Conservation (phyloP, 2,888 invertebrate genomes). For the Ischnus inquisitorius region DNA sequence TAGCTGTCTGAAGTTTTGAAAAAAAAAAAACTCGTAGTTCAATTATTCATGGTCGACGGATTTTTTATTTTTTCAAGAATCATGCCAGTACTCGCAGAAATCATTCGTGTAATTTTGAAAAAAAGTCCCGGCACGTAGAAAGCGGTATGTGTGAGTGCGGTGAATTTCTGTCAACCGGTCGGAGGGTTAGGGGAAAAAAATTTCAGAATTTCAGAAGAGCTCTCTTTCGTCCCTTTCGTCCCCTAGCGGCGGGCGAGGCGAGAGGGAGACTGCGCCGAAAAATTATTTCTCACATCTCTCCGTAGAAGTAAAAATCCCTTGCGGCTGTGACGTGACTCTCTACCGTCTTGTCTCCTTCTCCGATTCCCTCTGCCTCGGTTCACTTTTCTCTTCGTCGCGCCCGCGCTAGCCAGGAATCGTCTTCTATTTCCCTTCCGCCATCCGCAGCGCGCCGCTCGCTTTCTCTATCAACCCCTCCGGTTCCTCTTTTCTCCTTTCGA, state of each 20-base stretch:
- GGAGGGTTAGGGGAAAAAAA: too few relatives aligned
- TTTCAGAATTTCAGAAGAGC: too few relatives aligned
- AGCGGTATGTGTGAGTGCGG: too few relatives aligned
- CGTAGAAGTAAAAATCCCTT: conserved; percentile 24
- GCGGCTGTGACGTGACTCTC: conserved; percentile 34
- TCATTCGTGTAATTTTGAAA: too few relatives aligned
- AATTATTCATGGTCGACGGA: too few relatives aligned
- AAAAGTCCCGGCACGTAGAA: too few relatives aligned
- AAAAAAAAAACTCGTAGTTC: neutral
- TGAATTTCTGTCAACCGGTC: too few relatives aligned
- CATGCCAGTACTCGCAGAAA: too few relatives aligned
- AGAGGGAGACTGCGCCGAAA: conserved; percentile 17
- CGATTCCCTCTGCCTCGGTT: neutral
- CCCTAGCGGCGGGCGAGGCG: neutral
- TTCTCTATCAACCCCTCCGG: conserved; percentile 6
- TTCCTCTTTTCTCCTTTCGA: conserved; percentile 24
- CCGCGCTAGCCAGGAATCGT: neutral
- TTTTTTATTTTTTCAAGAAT: too few relatives aligned
- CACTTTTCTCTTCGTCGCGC: conserved; percentile 18
- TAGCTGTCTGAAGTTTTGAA: too few relatives aligned
- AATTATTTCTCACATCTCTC: conserved; percentile 32
- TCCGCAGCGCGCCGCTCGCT: conserved; percentile 10
- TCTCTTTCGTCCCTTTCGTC: too few relatives aligned
- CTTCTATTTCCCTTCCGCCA: conserved; percentile 3
- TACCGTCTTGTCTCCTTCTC: neutral